Evolutionary conservation across 2,888 invertebrate species (phyloP), one percentile per base, ranked within the genome.

Genomic region (Galerucella nymphaeae): DNA sequence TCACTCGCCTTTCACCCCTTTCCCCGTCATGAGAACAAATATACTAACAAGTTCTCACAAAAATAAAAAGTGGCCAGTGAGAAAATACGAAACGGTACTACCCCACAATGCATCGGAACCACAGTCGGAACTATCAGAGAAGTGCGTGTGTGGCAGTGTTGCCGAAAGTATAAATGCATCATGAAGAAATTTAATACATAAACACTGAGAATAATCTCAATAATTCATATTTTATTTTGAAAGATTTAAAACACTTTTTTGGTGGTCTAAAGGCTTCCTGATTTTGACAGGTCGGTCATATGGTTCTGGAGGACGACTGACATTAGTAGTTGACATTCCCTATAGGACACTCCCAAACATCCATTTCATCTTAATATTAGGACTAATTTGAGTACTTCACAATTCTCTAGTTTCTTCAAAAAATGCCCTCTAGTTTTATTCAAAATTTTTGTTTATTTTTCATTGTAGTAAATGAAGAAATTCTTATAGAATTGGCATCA

Each of bases 41-140:
- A 79, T 75, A 76, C 73, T 68, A 68, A 76, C 78, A 79, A 76
- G 79, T 80, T 80, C 79, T 80, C 80, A 80, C 80, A 62, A 79
- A n/a, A 75, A 78, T 76, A 77, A 75, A 78, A 76, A 75, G 72
- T 70, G 72, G 69, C 78, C 77, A 75, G 76, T 77, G 75, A 76
- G 76, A 72, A 73, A 72, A 66, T 42, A 42, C 13, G 42, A 16
- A 62, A 62, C 61, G 61, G 61, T 62, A 62, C 61, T 18, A 38
- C 42, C 30, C 61, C 59, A 38, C 18, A 42, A 50, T 23, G 57
- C 20, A 69, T 62, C 62, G 69, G 69, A 69, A 69, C 55, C 48
- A 65, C 58, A 50, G 55, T 69, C 69, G 69, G 69, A 69, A 69
- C 69, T 69, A 62, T 41, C 42, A 30, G 42, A 18, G 41, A 16